These are phyloP conservation scores for Anguilla megastoma DNA, from an alignment of 2,797 vertebrate species.

Conservation along the genomic window DNA sequence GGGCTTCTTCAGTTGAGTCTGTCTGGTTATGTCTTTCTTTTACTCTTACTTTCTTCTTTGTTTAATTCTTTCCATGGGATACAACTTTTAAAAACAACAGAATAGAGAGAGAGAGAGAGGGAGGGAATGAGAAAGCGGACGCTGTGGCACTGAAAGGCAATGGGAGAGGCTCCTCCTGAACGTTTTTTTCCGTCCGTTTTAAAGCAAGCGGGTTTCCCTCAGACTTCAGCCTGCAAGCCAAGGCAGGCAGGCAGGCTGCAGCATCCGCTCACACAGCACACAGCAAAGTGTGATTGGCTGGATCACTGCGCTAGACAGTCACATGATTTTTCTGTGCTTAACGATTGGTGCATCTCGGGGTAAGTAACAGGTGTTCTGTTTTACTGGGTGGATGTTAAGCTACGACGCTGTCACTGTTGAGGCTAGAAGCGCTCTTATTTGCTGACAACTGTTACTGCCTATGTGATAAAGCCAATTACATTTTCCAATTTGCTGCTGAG, in stretches of 20 bases:
- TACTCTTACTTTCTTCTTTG: not conserved
- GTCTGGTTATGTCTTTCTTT: not conserved
- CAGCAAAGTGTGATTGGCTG: not conserved
- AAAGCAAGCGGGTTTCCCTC: not conserved
- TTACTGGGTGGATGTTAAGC: not conserved
- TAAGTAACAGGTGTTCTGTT: not conserved
- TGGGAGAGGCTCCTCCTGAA: not conserved
- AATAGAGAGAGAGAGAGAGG: not conserved
- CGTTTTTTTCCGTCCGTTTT: not conserved
- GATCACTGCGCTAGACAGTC: not conserved
- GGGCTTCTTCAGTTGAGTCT: not conserved
- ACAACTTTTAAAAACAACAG: not conserved
- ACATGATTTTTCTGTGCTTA: not conserved
- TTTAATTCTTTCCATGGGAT: conserved; percentile 4
- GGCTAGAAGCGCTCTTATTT: not conserved
- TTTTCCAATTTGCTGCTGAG: not conserved
- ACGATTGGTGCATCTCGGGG: not conserved
- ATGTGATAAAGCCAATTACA: not conserved
- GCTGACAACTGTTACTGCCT: not conserved
- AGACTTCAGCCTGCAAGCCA: not conserved
- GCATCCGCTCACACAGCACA: not conserved
- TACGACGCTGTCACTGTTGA: not conserved
- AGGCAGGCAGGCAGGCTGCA: not conserved
- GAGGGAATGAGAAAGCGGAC: not conserved
- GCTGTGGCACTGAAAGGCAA: not conserved